Percentiles rank a stretch among this genome's conserved stretches.
These are phyloP conservation scores for Synaphobranchus kaupii DNA, from an alignment of 2,797 vertebrate species.

Conservation along the genomic window DNA sequence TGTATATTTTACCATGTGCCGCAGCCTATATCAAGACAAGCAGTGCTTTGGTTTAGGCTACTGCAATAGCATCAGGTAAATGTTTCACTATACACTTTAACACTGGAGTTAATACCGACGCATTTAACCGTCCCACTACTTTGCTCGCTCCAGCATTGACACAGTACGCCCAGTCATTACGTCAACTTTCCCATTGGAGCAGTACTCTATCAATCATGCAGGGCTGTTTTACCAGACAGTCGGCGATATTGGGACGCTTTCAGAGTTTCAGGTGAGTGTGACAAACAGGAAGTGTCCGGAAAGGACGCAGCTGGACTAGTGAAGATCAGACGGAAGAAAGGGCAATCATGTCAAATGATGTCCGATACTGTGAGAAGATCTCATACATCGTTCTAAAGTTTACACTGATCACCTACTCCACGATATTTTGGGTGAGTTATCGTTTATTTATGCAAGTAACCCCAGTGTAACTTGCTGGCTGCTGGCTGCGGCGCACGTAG, in stretches of 20 bases:
- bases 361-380: conserved; percentile 16
- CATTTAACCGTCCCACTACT: not conserved
- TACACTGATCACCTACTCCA: not conserved
- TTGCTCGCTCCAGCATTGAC: not conserved
- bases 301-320: not conserved
- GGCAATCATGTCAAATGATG: conserved; percentile 2
- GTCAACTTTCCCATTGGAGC: conserved; percentile 6
- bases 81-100: not conserved
- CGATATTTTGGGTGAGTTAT: conserved; percentile 10
- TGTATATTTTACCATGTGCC: no score
- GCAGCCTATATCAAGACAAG: no score
- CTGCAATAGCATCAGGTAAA: not conserved
- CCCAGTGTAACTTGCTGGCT: not conserved
- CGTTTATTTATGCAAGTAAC: not conserved
- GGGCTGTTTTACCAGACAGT: not conserved
- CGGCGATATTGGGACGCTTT: not conserved
- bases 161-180: not conserved
- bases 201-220: conserved; percentile 8
- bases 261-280: conserved; percentile 24
- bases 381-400: conserved; percentile 13
- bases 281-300: conserved; percentile 17
- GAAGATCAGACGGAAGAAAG: not conserved
- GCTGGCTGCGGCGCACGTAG: not conserved
- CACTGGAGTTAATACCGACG: not conserved
- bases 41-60: no score